Evolutionary conservation across 2,797 vertebrate species (phyloP).

Genomic region (Eulemur mongoz): DNA sequence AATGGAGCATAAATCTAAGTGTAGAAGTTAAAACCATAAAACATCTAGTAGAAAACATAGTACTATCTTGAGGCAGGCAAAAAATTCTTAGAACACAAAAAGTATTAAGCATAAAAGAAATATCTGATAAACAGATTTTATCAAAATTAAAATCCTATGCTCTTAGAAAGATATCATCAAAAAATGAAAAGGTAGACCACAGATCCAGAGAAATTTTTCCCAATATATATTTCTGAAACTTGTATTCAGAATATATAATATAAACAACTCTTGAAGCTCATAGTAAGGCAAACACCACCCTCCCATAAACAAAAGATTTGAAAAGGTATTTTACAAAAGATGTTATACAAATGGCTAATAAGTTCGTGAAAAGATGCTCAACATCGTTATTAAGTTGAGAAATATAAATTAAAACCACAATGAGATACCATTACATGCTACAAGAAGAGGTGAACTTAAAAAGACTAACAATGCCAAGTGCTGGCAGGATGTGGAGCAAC

Average conservation of each 20-base stretch:
- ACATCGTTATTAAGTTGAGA: neutral
- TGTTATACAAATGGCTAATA: neutral
- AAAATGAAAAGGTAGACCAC: neutral
- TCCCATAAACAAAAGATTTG: neutral
- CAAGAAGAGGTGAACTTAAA: neutral
- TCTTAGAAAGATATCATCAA: neutral
- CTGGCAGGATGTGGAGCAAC: neutral
- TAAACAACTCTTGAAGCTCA: neutral
- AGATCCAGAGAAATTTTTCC: neutral
- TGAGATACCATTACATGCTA: neutral
- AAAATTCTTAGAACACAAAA: neutral
- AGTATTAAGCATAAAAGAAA: neutral
- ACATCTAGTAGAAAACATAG: neutral
- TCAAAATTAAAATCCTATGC: neutral
- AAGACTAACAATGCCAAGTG: neutral
- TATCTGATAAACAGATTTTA: neutral
- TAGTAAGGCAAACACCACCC: neutral
- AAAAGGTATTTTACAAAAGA: neutral
- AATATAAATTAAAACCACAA: neutral
- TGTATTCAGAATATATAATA: neutral
- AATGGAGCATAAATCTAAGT: neutral
- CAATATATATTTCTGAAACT: neutral
- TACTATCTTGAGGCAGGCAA: neutral
- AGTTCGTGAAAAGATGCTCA: neutral
- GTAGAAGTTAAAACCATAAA: neutral